Evolutionary conservation across 1,140 invertebrate species (phyloP), one percentile per base, ranked within the genome.

Genomic region (Holcopasites calliopsidis): DNA sequence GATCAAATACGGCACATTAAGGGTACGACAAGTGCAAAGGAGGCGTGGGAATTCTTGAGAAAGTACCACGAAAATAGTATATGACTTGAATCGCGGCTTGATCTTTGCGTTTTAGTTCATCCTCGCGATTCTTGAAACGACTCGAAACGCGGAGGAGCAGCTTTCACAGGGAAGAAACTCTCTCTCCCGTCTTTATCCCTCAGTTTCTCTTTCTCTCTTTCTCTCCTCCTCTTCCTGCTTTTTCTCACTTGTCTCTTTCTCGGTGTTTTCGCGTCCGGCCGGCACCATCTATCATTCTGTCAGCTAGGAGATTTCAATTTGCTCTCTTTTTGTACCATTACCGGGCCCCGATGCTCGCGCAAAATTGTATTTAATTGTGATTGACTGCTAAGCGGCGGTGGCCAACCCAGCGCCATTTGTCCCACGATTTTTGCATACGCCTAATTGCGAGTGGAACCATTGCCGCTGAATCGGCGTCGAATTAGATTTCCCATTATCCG

Each of bases 301-400:
- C 90, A 88, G 89, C 85, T 89, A 90, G 86, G 87, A 90, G 88
- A 90, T 90, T 91, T 91, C 87, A 90, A 91, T 91, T 91, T 91
- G 89, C 88, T 91, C 89, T 88, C 88, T 91, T 91, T 91, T 90
- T 90, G 88, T 84, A 60, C 84, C 88, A 89, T 89, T 87, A 89
- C 86, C 80, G 79, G 77, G 72, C 64, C 83, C 77, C 76, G 82
- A 77, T 64, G 82, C 76, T 82, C 83, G 84, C 81, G 88, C 88
- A 91, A 91, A 90, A 91, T 90, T 89, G 88, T 91, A 90, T 91
- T 90, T 91, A 91, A 91, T 91, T 90, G 89, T 91, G 90, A 91
- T 91, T 91, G 89, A 91, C 90, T 90, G 90, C 88, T 87, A 85
- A 88, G 84, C 88, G 85, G 87, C 86, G 85, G 86, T 86, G 84